Evolutionary conservation across 2,113 vertebrate genomes (phyloP), one percentile per base, ranked within the genome.

Genomic region (Galeopterus variegatus): DNA sequence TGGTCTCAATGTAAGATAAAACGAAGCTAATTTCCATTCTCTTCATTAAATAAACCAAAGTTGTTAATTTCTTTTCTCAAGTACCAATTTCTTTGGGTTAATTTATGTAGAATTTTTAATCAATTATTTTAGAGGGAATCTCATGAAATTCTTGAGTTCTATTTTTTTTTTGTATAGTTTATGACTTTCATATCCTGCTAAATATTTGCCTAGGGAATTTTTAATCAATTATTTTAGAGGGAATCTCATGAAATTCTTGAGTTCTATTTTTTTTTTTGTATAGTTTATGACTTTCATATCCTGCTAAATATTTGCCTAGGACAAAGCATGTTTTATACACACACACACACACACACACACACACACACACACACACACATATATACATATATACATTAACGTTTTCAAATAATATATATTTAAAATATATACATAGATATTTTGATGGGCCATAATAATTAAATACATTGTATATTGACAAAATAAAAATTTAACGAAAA

Each of bases 11-110:
- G 15, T 79, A 82, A 70, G 17, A 77, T 67, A 69, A 87, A 88
- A 73, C 81, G 50, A 85, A 79, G 26, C 69, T 87, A 41, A 80
- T 88, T 90, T 95, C 88, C 15, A 60, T 31, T 45, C 8, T 95
- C 5, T 89, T 73, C 28, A 36, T 65, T 65, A 94, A 88, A 70
- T 94, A 83, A 89, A 83, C 24, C 9, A 14, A 48, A 79, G 48
- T 45, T 21, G 24, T 94, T 81, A 3, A 64, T 92, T 69, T 80
- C 23, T 90, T 79, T 80, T 82, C 69, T 77, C 21, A 62, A 90
- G 48, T 86, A 83, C 24, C 11, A 56, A 58, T 64, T 84, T 89
- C 45, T 91, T 70, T 64, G n/a, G 76, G 48, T 86, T 60, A 60
- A 89, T 52, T 75, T 62, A 36, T 58, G 45, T n/a, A 89, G 9